Base-by-base conservation (phyloP, 1,140 invertebrate species). In the Holcopasites calliopsidis region DNA sequence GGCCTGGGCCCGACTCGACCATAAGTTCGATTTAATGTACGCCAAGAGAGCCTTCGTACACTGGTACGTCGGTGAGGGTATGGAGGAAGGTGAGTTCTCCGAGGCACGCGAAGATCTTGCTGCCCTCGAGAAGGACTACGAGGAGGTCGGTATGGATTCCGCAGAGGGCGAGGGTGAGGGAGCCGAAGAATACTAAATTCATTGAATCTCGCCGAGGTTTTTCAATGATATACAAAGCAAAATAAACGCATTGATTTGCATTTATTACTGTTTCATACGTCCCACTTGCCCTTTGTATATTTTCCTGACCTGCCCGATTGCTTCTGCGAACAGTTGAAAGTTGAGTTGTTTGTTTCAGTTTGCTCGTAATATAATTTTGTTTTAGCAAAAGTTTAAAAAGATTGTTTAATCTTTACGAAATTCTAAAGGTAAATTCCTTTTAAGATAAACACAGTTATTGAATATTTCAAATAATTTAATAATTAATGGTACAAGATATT, bases 11-110 rank as follows among this genome's bases (percentile, higher is more conserved):
- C 75, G 78, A 2, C 50, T 80, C 6, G 78, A 80, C 18, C 78
- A 80, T 50, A 80, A 80, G 28, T 80, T 80, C 18, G 78, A 80
- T n/a, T 26, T 80, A 21, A 80, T 80, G 78, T 80, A 80, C n/a
- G 78, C 78, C 47, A 80, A 80, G 75, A 72, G 78, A 72, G 78
- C 78, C 18, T 80, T 80, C 42, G 76, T 95, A 94, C 81, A 94
- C 93, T 74, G 95, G 96, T 82, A 94, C 92, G 65, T 94, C 92
- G 94, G 78, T 21, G 78, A 80, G 13, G 79, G 79, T 74, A 80
- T 80, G 79, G 79, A 80, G 28, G 79, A 80, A 62, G 79, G 79
- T 58, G 79, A 80, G 23, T 80, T 80, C 50, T 77, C 79, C 3
- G 79, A 80, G 11, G 93, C 92, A 44, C 90, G 94, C 79, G 79